Evolutionary conservation across 2,113 vertebrate species (phyloP).

Genomic region (Leptodactylus fuscus): DNA sequence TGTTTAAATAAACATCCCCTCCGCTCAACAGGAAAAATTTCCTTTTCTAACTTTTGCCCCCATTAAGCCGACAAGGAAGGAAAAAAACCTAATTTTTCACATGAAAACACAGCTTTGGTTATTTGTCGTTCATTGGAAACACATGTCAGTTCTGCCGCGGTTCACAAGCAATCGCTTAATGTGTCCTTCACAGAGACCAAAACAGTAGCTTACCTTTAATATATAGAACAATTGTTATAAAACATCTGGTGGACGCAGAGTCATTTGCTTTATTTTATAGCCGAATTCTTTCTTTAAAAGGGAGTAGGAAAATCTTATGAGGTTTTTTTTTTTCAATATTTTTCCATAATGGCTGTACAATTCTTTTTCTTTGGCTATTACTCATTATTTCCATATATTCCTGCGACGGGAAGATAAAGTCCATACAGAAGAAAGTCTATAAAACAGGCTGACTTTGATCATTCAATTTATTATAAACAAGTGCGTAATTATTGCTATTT

Average conservation of each 20-base stretch:
- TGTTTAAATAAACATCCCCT: slow-evolving; percentile 36
- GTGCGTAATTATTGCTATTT: slow-evolving; percentile 40
- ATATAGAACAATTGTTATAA: slow-evolving; percentile 71
- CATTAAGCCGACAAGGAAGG: slow-evolving; percentile 66
- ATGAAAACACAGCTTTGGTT: slow-evolving; percentile 60
- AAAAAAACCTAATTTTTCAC: slow-evolving; percentile 66
- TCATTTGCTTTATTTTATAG: slow-evolving; percentile 74
- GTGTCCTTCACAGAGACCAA: slow-evolving; percentile 70
- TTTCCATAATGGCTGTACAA: slow-evolving; percentile 64
- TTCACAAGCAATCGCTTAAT: slow-evolving; percentile 75
- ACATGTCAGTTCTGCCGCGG: slow-evolving; percentile 67
- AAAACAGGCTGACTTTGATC: slow-evolving; percentile 55
- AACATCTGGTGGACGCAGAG: slow-evolving; percentile 74
- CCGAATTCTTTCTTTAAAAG: slow-evolving; percentile 75
- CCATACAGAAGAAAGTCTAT: slow-evolving; percentile 56
- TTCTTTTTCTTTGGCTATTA: slow-evolving; percentile 64
- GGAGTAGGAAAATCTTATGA: slow-evolving; percentile 76
- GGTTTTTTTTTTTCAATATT: slow-evolving; percentile 65
- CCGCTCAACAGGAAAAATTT: not conserved
- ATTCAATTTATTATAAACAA: slow-evolving; percentile 57
- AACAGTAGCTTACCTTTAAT: slow-evolving; percentile 76
- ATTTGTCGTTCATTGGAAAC: slow-evolving; percentile 72
- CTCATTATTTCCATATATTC: slow-evolving; percentile 72
- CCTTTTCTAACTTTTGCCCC: slow-evolving; percentile 33
- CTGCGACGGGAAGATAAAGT: slow-evolving; percentile 58